These are phyloP conservation scores for Andrena haemorrhoa DNA, from an alignment of 2,888 invertebrate species.

Conservation along the genomic window DNA sequence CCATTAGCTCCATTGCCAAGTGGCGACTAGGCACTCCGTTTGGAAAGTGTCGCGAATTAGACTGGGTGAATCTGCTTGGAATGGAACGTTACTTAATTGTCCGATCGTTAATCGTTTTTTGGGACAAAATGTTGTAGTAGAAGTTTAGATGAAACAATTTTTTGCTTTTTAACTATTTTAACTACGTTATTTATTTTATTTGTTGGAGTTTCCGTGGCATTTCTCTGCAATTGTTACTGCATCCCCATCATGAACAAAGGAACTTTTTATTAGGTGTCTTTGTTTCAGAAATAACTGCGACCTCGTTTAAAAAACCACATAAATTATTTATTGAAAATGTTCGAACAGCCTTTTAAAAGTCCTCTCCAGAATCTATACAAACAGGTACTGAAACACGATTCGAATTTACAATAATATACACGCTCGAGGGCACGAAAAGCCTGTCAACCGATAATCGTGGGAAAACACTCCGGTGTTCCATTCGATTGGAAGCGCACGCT, in stretches of 20 bases:
- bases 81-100: too few relatives aligned
- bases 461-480: neutral
- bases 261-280: neutral
- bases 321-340: constrained; percentile 70
- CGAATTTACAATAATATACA: constrained; percentile 43
- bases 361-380: constrained; percentile 50
- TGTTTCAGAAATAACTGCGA: neutral
- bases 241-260: neutral
- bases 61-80: too few relatives aligned
- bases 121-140: too few relatives aligned
- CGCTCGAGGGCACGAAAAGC: constrained; percentile 18
- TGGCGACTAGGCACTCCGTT: too few relatives aligned
- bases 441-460: neutral
- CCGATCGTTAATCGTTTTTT: too few relatives aligned
- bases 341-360: constrained; percentile 57
- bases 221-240: too few relatives aligned
- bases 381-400: constrained; percentile 64
- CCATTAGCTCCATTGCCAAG: too few relatives aligned
- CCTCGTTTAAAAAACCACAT: constrained; percentile 50
- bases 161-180: too few relatives aligned
- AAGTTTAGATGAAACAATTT: too few relatives aligned
- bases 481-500: neutral
- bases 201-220: too few relatives aligned
- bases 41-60: too few relatives aligned
- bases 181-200: too few relatives aligned